Conservation (phyloP, 2,888 invertebrate genomes). For the Leptinotarsa juncta region DNA sequence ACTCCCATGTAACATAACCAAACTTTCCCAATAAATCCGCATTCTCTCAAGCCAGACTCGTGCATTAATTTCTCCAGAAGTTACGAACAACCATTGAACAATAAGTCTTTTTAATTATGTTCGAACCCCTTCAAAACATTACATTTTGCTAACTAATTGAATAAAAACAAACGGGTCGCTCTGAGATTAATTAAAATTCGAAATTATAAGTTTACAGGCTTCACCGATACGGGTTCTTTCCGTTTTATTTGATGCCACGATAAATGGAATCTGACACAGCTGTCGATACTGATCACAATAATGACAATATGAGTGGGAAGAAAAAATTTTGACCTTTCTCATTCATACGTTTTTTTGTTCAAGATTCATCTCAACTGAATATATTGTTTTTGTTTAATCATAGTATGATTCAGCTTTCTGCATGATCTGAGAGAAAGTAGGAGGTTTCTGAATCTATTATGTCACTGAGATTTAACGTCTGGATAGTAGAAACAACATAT, state of each 20-base stretch:
- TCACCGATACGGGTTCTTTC: neutral
- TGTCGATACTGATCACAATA: no score
- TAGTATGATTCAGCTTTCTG: no score
- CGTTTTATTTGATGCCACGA: neutral
- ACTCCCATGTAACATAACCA: conserved; percentile 16
- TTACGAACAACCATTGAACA: conserved; percentile 27
- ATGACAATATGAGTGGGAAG: no score
- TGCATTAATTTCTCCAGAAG: conserved; percentile 18
- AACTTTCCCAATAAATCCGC: conserved; percentile 40
- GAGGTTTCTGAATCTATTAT: no score
- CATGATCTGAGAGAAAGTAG: no score
- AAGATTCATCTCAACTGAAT: no score
- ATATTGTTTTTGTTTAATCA: no score
- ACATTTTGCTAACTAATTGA: conserved; percentile 14
- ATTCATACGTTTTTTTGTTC: no score
- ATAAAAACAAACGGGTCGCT: conserved; percentile 11
- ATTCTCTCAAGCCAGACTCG: conserved; percentile 21
- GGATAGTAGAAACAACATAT: no score
- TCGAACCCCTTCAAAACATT: conserved; percentile 18
- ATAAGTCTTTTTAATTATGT: conserved; percentile 27
- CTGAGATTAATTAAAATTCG: conserved; percentile 18
- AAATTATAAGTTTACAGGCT: conserved; percentile 10
- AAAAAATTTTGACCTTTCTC: no score
- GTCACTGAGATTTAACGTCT: no score
- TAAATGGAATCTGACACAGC: neutral